Percentiles rank a stretch among this genome's conserved stretches.
Evolutionary conservation across 1,140 invertebrate species (phyloP).

Genomic region (Oedothorax gibbosus): DNA sequence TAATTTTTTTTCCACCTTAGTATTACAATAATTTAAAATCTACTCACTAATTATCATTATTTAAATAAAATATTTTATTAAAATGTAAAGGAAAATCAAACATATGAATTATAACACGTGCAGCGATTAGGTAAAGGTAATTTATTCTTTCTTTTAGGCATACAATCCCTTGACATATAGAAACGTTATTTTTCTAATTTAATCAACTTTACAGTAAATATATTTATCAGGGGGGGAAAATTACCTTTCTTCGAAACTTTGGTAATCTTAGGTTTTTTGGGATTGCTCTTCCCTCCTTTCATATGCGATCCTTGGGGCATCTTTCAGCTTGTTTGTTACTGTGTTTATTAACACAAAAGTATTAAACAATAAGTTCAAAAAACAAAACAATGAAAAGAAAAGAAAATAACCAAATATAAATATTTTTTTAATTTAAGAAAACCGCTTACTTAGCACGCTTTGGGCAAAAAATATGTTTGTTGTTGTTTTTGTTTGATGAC

Average conservation of each 20-base stretch:
- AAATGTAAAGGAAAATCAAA: not conserved
- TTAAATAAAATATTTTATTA: not conserved
- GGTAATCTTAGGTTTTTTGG: constrained; percentile 42
- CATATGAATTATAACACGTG: not conserved
- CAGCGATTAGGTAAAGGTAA: not conserved
- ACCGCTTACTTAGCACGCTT: no score
- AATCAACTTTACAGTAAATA: not conserved
- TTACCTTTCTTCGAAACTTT: constrained; percentile 46
- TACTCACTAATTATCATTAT: no score
- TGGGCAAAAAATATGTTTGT: no score
- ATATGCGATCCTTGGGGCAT: constrained; percentile 51
- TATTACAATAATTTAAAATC: no score
- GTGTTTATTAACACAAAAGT: no score
- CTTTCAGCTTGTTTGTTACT: not conserved
- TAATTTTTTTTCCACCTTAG: no score
- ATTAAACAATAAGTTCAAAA: no score
- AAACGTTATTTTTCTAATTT: not conserved
- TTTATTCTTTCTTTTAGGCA: not conserved
- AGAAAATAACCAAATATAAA: no score
- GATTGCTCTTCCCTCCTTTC: constrained; percentile 26
- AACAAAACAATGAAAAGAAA: no score
- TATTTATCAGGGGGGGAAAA: not conserved
- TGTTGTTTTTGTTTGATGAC: no score
- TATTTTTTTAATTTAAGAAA: no score
- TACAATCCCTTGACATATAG: not conserved